phyloP scores from a whole-genome alignment of 2,113 vertebrate genomes.

The Candoia aspera region DNA sequence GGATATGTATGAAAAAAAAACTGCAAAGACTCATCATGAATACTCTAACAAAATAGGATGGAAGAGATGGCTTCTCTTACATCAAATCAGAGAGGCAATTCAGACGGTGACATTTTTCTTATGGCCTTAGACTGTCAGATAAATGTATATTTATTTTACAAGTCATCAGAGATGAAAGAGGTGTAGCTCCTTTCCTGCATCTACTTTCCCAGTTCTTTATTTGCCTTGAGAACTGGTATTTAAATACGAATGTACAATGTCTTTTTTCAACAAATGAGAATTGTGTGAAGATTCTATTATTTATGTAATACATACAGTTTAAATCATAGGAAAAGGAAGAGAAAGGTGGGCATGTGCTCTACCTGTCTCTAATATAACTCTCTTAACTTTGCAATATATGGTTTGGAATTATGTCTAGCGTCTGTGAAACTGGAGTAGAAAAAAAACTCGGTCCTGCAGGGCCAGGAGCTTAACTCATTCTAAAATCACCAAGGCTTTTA shows the following conservation, averaged over 20 bases:
- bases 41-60: not conserved
- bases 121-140: not conserved
- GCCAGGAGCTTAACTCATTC: not conserved
- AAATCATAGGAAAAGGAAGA: not conserved
- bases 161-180: not conserved
- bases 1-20: not conserved
- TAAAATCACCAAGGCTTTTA: constrained; percentile 42
- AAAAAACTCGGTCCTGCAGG: no score
- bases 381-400: not conserved
- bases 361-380: not conserved
- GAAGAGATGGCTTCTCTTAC: not conserved
- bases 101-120: not conserved
- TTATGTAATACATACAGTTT: not conserved
- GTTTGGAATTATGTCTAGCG: not conserved
- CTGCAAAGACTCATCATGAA: not conserved
- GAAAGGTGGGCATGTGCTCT: not conserved
- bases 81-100: not conserved
- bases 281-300: not conserved
- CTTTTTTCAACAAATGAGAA: not conserved
- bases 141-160: not conserved
- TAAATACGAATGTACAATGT: not conserved
- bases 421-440: not conserved
- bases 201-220: not conserved
- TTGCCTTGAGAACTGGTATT: not conserved
- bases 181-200: not conserved